These are phyloP conservation scores for Melozone crissalis DNA, from an alignment of 2,113 vertebrate species.

Conservation along the genomic window DNA sequence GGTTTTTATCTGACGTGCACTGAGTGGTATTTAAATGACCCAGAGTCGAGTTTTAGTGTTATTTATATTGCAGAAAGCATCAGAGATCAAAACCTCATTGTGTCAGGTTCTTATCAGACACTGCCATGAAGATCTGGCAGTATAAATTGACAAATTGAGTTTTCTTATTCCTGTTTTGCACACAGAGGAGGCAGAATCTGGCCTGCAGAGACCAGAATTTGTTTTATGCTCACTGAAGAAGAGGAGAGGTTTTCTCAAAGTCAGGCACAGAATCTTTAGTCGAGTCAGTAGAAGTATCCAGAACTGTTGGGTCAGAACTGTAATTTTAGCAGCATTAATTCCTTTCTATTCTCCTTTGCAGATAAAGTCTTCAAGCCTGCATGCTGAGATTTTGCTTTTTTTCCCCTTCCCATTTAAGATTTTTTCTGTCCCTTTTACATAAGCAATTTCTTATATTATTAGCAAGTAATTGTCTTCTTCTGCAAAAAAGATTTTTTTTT, in stretches of 20 bases:
- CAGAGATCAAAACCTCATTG: not conserved
- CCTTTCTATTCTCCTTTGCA: not conserved
- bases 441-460: not conserved
- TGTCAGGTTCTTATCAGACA: conserved; percentile 14
- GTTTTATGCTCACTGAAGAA: not conserved
- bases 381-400: not conserved
- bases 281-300: not conserved
- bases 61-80: not conserved
- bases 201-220: not conserved
- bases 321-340: not conserved
- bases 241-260: not conserved
- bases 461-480: not conserved
- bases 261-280: not conserved
- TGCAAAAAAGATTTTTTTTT: not conserved
- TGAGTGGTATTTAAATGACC: not conserved
- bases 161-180: not conserved
- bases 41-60: not conserved
- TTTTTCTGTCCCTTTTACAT: not conserved
- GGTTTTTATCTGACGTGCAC: not conserved
- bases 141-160: not conserved
- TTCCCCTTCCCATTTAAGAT: not conserved
- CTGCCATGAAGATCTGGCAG: not conserved
- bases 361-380: not conserved
- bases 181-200: not conserved
- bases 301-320: not conserved